phyloP scores from a whole-genome alignment of 2,888 invertebrate species.

The Zelleria hepariella region DNA sequence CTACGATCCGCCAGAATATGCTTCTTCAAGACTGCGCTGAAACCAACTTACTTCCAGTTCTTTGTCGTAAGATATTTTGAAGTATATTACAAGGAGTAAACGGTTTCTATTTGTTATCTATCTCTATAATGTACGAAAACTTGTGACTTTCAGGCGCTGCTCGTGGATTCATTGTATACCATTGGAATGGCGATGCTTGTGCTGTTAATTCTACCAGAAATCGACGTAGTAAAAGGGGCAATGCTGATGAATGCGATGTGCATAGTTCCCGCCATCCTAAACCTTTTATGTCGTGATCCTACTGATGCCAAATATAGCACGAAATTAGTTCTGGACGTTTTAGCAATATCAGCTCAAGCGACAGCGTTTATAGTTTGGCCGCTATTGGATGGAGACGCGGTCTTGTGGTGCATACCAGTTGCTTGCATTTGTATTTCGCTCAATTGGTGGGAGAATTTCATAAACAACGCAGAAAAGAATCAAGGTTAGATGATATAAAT shows the following conservation, averaged over 20 bases:
- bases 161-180: slow-evolving; percentile 85
- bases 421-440: slow-evolving; percentile 78
- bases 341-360: slow-evolving; percentile 75
- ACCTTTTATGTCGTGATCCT: slow-evolving; percentile 64
- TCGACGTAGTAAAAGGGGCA: slow-evolving; percentile 86
- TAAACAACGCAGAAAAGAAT: slow-evolving; percentile 48
- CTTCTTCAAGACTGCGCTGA: slow-evolving; percentile 78
- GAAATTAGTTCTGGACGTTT: slow-evolving; percentile 66
- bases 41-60: slow-evolving; percentile 71
- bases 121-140: too few species aligned
- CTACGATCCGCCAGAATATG: slow-evolving; percentile 79
- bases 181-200: slow-evolving; percentile 83
- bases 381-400: slow-evolving; percentile 55
- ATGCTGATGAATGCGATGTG: slow-evolving; percentile 90
- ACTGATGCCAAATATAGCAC: slow-evolving; percentile 39
- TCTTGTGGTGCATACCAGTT: slow-evolving; percentile 75
- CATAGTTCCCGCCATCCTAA: slow-evolving; percentile 83
- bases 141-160: slow-evolving; percentile 59
- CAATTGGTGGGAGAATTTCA: slow-evolving; percentile 90
- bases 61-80: slow-evolving; percentile 54
- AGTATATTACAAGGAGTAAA: not conserved
- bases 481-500: not conserved
- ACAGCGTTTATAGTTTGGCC: slow-evolving; percentile 81
- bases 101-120: too few species aligned
- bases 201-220: slow-evolving; percentile 81